Percentiles rank a stretch among this genome's conserved stretches.
Conservation (phyloP, 37 sponge, comb jelly and placozoan genomes). For the Trichoplax adhaerens region DNA sequence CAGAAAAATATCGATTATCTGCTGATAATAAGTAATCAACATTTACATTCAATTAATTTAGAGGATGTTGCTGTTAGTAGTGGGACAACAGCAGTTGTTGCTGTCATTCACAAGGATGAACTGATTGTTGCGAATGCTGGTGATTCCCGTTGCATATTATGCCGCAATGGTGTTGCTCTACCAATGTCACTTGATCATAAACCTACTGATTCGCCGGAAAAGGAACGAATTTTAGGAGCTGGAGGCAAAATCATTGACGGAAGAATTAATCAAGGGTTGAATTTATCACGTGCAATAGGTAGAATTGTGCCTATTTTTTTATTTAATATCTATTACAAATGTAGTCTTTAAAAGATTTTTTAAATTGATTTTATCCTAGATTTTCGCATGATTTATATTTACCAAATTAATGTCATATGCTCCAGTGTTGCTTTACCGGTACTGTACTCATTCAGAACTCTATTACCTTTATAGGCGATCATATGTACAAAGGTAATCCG, state of each 20-base stretch:
- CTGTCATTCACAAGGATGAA: constrained; percentile 29
- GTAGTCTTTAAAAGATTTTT: too few species aligned
- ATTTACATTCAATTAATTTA: too few species aligned
- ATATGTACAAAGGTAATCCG: constrained; percentile 58
- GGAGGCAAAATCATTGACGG: constrained; percentile 64
- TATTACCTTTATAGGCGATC: constrained; percentile 30
- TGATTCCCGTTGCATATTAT: constrained; percentile 70
- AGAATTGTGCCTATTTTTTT: not conserved
- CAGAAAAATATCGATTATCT: not conserved
- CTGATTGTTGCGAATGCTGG: constrained; percentile 78
- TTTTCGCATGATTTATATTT: too few species aligned
- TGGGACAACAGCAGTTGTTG: constrained; percentile 77
- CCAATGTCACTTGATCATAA: constrained; percentile 70
- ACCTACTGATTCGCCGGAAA: constrained; percentile 52
- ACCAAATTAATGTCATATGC: too few species aligned
- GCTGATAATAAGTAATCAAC: not conserved
- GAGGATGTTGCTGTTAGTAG: constrained; percentile 6
- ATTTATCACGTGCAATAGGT: constrained; percentile 82
- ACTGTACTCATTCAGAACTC: too few species aligned
- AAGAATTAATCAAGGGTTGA: constrained; percentile 64
- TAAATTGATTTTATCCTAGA: too few species aligned
- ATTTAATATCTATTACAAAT: not conserved
- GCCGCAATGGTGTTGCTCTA: constrained; percentile 25
- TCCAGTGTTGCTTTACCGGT: too few species aligned
- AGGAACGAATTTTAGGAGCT: constrained; percentile 45